These are phyloP conservation scores for Argyresthia goedartella DNA, from an alignment of 2,888 invertebrate species.

Conservation along the genomic window DNA sequence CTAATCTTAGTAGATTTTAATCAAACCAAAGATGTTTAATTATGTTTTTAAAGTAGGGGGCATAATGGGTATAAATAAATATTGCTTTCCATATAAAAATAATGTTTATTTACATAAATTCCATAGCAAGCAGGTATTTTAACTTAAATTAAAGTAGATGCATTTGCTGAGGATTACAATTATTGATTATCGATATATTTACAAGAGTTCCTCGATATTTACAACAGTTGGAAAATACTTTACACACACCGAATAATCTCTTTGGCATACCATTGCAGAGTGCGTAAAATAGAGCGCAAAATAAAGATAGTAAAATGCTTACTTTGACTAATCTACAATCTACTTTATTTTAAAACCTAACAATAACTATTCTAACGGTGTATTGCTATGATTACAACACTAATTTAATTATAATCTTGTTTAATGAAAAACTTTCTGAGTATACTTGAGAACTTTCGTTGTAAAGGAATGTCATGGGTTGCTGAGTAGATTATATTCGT, in stretches of 20 bases:
- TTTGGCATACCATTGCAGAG: slow-evolving; percentile 46
- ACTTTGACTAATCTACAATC: not conserved
- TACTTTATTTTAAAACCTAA: not conserved
- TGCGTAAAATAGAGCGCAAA: slow-evolving; percentile 17
- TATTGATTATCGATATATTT: not conserved
- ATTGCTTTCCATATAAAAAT: not conserved
- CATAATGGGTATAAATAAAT: not conserved
- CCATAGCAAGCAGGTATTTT: not conserved
- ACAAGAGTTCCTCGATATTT: not conserved
- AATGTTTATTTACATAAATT: not conserved
- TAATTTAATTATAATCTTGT: not conserved
- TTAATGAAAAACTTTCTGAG: not conserved
- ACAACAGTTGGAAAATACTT: slow-evolving; percentile 14
- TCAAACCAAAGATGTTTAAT: no score
- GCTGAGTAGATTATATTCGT: not conserved
- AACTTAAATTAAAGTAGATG: not conserved
- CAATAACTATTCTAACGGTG: not conserved
- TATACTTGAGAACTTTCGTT: no score
- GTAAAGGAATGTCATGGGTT: no score
- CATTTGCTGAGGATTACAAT: not conserved
- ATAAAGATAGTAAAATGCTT: not conserved
- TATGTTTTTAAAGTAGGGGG: no score
- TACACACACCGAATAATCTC: slow-evolving; percentile 46
- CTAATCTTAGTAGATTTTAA: no score
- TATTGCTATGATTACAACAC: not conserved